Conservation (phyloP, 2,113 vertebrate species). For the Hypanus sabinus region DNA sequence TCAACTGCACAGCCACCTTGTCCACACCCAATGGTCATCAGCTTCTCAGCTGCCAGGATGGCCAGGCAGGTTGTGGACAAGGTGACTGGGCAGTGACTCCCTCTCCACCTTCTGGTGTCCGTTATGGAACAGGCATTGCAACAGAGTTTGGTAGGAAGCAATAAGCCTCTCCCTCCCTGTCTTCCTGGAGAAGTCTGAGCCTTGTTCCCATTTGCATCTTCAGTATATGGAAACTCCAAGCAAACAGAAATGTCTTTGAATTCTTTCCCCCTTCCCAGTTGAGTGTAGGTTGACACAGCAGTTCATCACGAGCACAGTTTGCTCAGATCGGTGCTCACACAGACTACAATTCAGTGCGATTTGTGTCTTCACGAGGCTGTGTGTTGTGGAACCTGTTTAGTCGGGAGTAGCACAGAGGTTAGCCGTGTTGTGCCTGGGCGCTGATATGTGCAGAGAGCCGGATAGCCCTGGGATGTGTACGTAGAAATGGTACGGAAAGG, state of each 20-base stretch:
- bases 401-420: neutral
- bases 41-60: no score
- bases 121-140: neutral
- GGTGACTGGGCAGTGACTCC: no score
- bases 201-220: conserved; percentile 8
- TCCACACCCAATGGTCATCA: no score
- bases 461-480: neutral
- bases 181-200: conserved; percentile 34
- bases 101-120: neutral
- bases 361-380: neutral
- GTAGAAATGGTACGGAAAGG: neutral
- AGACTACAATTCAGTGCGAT: neutral
- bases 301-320: neutral
- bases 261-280: no score
- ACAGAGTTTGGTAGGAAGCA: neutral
- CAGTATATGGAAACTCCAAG: neutral
- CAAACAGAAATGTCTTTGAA: neutral
- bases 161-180: conserved; percentile 40
- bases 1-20: neutral
- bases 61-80: no score
- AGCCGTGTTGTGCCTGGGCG: neutral
- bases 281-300: neutral
- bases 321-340: neutral
- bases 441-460: neutral
- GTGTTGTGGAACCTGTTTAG: neutral